Base-by-base conservation (phyloP, 2,113 vertebrate species). In the Marmota flaviventris region DNA sequence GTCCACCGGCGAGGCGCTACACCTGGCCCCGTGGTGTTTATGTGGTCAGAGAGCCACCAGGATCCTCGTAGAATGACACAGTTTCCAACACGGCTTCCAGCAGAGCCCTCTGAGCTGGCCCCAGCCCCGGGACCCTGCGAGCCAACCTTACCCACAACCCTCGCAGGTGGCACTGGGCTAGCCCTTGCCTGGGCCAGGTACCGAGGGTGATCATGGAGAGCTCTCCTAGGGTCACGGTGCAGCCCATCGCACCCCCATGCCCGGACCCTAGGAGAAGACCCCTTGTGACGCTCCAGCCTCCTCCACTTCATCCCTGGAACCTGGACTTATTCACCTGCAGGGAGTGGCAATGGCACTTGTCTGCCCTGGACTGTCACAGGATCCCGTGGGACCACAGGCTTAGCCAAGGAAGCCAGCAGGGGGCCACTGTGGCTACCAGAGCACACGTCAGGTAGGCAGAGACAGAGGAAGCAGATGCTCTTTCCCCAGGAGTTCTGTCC, bases 131-230 rank as follows among this genome's bases (percentile, higher is more conserved):
- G 2, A 8, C 53, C 45, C 2, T 5, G 32, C 5, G 56, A 39
- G 72, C 2, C 0, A 0, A 39, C 5, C 11, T 29, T 24, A n/a
- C 48, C 73, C 1, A 0, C 32, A 22, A 2, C 0, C 20, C 14
- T 22, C 14, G 1, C 7, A 4, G 27, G 16, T 13, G 1, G 3
- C 9, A 0, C 1, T 2, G 8, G 16, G 16, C 39, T 4, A 13
- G 24, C 18, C 12, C 20, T 5, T 0, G 7, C 56, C 65, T 8
- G 20, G 84, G 67, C 32, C 61, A 0, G n/a, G 82, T 3, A 8
- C 29, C 42, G 12, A 14, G 16, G 0, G 48, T 0, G 8, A 2
- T 0, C 1, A 4, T 4, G 61, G 4, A 2, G 22, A 4, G 0
- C 7, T 1, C 58, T 25, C 39, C 39, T 9, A 7, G 3, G 2